Evolutionary conservation across 2,113 vertebrate genomes (phyloP), one percentile per base, ranked within the genome.

Genomic region (Dunckerocampus dactyliophorus): DNA sequence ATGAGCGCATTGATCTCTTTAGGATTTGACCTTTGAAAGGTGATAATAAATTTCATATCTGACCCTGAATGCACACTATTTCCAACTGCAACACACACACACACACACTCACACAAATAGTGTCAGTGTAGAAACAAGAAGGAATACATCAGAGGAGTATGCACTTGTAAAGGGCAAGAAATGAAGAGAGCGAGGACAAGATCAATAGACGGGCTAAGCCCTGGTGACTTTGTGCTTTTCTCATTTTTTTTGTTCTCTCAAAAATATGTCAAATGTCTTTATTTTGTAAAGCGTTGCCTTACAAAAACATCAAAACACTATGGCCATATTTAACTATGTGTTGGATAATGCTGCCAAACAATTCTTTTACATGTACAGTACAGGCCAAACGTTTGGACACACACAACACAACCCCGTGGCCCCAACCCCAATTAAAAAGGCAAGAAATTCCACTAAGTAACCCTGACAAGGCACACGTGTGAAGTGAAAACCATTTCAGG

Each of bases 191-290:
- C 59, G 68, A 75, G 59, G 58, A 73, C 56, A 46, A 66, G 83
- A 87, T 84, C 77, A 82, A 82, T 83, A 80, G 71, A 74, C 47
- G 64, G 50, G 66, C 51, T 59, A 59, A 76, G 62, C 76, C 71
- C 43, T 31, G 50, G 61, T 39, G 60, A 75, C 67, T 75, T 74
- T 55, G 24, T 61, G 52, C 22, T 65, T 73, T 62, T 56, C 61
- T n/a, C 80, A 61, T 67, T 75, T 75, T 67, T 59, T 80, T 51
- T 70, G 48, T 71, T 82, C 59, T 75, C 67, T 12, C 39, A 14
- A 43, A 1, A 75, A 76, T 65, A 57, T 14, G 3, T 43, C 39
- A 43, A 14, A 14, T 43, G 39, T 43, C 3, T 42, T 13, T 39
- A 39, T 39, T 39, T 13, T 42, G 31, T 34, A 34, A 34, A 8